Base-by-base conservation (phyloP, 2,888 invertebrate species). In the Incurvaria masculella region DNA sequence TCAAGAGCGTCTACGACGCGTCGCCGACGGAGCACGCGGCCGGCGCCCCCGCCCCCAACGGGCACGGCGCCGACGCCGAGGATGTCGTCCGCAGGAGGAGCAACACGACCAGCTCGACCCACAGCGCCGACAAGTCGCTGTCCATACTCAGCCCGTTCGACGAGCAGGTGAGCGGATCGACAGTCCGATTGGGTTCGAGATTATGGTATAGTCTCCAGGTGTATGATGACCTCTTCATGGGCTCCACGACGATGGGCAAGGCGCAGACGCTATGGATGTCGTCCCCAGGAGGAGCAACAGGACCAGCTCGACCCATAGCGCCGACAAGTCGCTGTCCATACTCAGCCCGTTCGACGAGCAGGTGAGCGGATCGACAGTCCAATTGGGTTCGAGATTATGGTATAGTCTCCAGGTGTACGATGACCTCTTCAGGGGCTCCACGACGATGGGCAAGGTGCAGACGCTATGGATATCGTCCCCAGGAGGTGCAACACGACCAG, bases 341-440 rank as follows among this genome's bases (percentile, higher is more conserved):
- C 81, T 94, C 58, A 93, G 92, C 64, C 93, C 94, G 2, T 94
- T 94, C 69, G 93, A 95, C 76, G 94, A 95, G 65, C 79, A 79
- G 75, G 79, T 79, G 54, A 57, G 59, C 23, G 27, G 45, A 51
- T 49, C 27, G 40, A 33, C 21, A n/a, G n/a, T n/a, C n/a, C n/a
- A n/a, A n/a, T n/a, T n/a, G n/a, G n/a, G n/a, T n/a, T n/a, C n/a
- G n/a, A n/a, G n/a, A n/a, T n/a, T n/a, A n/a, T n/a, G n/a, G n/a
- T n/a, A n/a, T n/a, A n/a, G n/a, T n/a, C n/a, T n/a, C n/a, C n/a
- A n/a, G n/a, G n/a, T n/a, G n/a, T n/a, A n/a, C n/a, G n/a, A n/a
- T n/a, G n/a, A n/a, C n/a, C n/a, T n/a, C n/a, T n/a, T n/a, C n/a
- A n/a, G n/a, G n/a, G n/a, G n/a, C n/a, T n/a, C n/a, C n/a, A n/a